Evolutionary conservation across 1,140 invertebrate species (phyloP), one percentile per base, ranked within the genome.

Genomic region (Drosophila rhopaloa): DNA sequence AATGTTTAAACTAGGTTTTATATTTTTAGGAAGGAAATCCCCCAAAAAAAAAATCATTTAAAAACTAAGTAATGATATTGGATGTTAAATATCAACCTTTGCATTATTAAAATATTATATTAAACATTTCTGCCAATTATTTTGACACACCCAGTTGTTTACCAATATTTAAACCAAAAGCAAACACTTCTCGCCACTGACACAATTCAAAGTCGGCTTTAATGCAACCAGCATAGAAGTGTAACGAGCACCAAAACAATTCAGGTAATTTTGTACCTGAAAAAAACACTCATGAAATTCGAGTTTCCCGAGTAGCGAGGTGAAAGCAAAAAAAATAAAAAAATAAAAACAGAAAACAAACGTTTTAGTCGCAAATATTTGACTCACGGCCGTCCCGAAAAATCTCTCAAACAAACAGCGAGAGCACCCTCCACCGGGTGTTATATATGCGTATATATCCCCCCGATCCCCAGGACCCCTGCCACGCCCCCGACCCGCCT

Each of bases 351-450:
- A 16, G 7, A 50, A 50, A 53, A 11, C 32, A 29, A 53, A 11
- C n/a, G 35, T 65, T 65, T 65, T 37, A 38, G 16, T 44, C 7
- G n/a, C 51, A 70, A 71, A 48, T 68, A 68, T 68, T 70, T 56
- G 50, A 63, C 29, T 65, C 41, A 19, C 13, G 40, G 40, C 13
- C 38, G 9, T 11, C 32, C 19, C 59, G n/a, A 24, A 47, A 70
- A 67, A 40, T 68, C 50, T 56, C 8, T 55, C 37, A 16, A 70
- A 58, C 29, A 63, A 63, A 63, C 47, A 61, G 13, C 55, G 6
- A 11, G 24, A 29, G 43, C 32, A 40, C 48, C 24, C 41, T 70
- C 62, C 47, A 13, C 14, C 13, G 38, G 46, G 59, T 55, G 48
- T 40, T 47, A 14, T 46, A 60, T 27, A 58, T 37, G n/a, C 2